phyloP scores from a whole-genome alignment of 1,140 invertebrate genomes.

The Hypothenemus hampei region DNA sequence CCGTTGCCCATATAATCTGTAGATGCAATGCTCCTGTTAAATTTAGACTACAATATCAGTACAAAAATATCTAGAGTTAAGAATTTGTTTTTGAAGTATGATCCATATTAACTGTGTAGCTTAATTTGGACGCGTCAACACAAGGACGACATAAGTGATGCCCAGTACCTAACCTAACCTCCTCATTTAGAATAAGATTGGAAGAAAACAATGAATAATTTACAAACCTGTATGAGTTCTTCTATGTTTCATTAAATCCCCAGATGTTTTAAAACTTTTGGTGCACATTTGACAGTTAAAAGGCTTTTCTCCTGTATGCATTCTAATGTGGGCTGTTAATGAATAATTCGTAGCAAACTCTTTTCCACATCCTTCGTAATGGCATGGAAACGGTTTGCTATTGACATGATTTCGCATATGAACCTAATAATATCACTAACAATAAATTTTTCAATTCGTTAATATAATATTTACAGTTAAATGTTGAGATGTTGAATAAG shows the following conservation, averaged over 20 bases:
- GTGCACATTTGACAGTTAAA: conserved; percentile 49
- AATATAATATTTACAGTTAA: conserved; percentile 49
- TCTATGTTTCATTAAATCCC: conserved; percentile 36
- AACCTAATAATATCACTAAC: conserved; percentile 48
- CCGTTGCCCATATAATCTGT: too few relatives aligned
- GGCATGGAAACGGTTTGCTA: conserved; percentile 58
- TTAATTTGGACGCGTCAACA: too few relatives aligned
- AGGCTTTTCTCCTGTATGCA: conserved; percentile 51
- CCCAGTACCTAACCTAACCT: too few relatives aligned
- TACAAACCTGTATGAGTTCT: conserved; percentile 51
- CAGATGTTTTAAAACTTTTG: conserved; percentile 54
- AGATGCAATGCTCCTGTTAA: too few relatives aligned
- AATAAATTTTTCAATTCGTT: conserved; percentile 13
- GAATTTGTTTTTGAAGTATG: too few relatives aligned
- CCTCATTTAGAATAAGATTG: too few relatives aligned
- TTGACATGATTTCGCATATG: conserved; percentile 63
- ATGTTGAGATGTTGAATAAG: conserved; percentile 55
- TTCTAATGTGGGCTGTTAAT: conserved; percentile 55
- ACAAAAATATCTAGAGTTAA: too few relatives aligned
- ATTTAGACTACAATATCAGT: too few relatives aligned
- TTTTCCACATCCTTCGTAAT: conserved; percentile 56
- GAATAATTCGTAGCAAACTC: conserved; percentile 66
- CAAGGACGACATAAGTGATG: too few relatives aligned
- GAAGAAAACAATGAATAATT: too few relatives aligned
- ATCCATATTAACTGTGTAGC: too few relatives aligned